Base-by-base conservation (phyloP, 2,113 vertebrate species). In the Clarias macrocephalus region DNA sequence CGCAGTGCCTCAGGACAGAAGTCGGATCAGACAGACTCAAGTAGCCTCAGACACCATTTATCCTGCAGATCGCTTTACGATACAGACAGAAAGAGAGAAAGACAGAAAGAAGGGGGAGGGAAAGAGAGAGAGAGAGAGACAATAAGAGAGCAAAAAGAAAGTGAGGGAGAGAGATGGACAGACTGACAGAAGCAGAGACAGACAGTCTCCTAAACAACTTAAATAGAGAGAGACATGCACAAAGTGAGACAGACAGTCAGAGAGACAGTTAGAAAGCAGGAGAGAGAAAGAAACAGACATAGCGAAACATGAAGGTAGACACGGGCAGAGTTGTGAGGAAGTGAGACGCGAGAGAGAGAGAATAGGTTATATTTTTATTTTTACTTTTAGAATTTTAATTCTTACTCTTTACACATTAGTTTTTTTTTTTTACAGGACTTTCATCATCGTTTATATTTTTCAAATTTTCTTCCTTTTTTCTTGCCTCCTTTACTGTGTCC, bases 1-100 rank as follows among this genome's bases (percentile, higher is more conserved):
- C 79, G 11, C 10, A 7, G 25, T 3, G 66, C 65, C 54, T 63
- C 37, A 66, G 68, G 68, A 42, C 70, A 84, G 68, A 28, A 81
- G 21, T 21, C 68, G 15, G 80, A 79, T 83, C 70, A 84, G 73
- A 85, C 19, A 15, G 70, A 48, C 21, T n/a, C 62, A 8, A 84
- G 23, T 48, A 56, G 82, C 63, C 63, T 54, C 48, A 70, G 56
- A 66, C 68, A 59, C 13, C 10, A 15, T 60, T 25, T 60, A 37
- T 33, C 3, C 56, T 60, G 30, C 33, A 60, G 30, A 62, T 4
- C 30, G 16, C 28, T 59, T 73, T 70, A 33, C 11, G 5, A 18
- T 3, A 21, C 12, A 48, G 65, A 68, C 52, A 28, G 65, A 8
- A 0, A 42, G 62, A 66, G 12, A n/a, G 65, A 79, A 54, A 48